Conservation (phyloP, 2,888 invertebrate genomes). For the Diarsia rubi region DNA sequence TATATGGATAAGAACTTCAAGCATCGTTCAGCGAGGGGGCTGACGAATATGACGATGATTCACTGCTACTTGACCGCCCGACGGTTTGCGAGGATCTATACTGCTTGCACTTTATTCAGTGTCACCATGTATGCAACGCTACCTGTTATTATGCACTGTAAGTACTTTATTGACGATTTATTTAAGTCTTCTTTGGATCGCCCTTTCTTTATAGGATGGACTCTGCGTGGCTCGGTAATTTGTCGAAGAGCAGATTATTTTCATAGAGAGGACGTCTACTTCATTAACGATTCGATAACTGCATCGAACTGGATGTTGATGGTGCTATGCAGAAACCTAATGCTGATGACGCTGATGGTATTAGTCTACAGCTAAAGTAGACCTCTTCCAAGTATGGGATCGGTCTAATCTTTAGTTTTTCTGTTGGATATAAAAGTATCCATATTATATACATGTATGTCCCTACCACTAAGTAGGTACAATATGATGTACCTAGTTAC, state of each 20-base stretch:
- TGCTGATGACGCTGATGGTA: background rate
- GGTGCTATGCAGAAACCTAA: background rate
- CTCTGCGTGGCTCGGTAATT: background rate
- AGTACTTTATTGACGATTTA: constrained; percentile 68
- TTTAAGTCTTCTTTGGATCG: background rate
- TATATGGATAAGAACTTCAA: constrained; percentile 82
- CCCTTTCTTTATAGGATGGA: background rate
- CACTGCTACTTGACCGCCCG: constrained; percentile 77
- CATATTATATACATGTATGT: no score
- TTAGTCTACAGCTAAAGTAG: background rate
- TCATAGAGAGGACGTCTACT: background rate
- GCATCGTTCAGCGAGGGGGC: constrained; percentile 82
- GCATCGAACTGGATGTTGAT: background rate
- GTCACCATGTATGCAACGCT: constrained; percentile 80
- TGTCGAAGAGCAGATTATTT: background rate
- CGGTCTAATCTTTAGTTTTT: background rate
- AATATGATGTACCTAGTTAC: background rate
- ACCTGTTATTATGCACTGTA: constrained; percentile 81
- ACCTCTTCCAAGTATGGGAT: background rate
- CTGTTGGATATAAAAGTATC: background rate
- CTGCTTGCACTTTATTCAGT: constrained; percentile 83
- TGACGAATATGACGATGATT: constrained; percentile 86
- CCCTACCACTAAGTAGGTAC: no score
- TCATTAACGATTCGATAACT: background rate
- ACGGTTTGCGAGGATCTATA: constrained; percentile 82